Conservation (phyloP, 2,113 vertebrate genomes). For the Cynocephalus volans region DNA sequence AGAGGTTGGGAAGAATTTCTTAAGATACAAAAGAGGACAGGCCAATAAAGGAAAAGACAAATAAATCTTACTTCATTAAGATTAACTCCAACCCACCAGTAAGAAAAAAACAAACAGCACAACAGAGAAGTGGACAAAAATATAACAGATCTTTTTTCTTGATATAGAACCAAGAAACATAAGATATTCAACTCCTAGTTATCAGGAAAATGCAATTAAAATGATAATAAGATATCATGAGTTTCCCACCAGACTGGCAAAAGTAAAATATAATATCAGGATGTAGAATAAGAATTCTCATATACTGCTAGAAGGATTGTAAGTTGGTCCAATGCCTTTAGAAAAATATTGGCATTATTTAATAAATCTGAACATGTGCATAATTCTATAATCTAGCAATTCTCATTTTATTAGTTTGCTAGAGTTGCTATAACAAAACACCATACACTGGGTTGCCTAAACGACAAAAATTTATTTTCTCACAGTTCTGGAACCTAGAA, state of each 20-base stretch:
- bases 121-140: background rate
- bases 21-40: background rate
- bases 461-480: no score
- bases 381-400: background rate
- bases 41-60: background rate
- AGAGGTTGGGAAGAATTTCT: background rate
- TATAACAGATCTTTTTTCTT: background rate
- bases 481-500: no score
- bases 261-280: background rate
- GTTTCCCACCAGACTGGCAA: background rate
- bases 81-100: background rate
- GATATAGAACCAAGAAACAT: background rate
- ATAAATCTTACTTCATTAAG: slow-evolving; percentile 20
- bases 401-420: background rate
- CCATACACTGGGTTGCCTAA: no score
- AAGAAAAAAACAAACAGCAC: background rate
- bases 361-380: background rate
- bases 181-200: slow-evolving; percentile 12
- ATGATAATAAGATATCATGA: background rate
- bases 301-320: background rate
- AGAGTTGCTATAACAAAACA: background rate
- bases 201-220: background rate
- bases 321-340: background rate
- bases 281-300: background rate
- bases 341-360: background rate